Percentiles rank a stretch among this genome's conserved stretches.
Evolutionary conservation across 2,797 vertebrate genomes (phyloP).

Genomic region (Tenualosa ilisha): DNA sequence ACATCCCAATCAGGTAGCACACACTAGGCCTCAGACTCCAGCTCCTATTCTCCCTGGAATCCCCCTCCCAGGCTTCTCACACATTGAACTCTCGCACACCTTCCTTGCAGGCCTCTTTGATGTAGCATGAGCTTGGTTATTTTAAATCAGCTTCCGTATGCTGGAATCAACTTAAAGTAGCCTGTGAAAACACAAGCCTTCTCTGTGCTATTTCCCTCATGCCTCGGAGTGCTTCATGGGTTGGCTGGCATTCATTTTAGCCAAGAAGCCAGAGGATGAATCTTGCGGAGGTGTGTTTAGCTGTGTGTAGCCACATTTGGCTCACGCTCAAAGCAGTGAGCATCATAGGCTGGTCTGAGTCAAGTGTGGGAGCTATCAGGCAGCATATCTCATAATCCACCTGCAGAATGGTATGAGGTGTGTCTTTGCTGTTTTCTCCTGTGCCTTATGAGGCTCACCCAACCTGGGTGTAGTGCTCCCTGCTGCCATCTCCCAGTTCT

Average conservation of each 20-base stretch:
- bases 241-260: background rate
- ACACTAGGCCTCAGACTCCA: background rate
- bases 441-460: background rate
- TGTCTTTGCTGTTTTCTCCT: background rate
- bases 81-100: background rate
- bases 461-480: background rate
- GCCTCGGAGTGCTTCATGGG: background rate
- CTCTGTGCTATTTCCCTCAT: background rate
- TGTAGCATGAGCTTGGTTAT: background rate
- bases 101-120: background rate
- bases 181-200: background rate
- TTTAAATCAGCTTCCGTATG: background rate
- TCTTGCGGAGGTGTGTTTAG: conserved; percentile 17
- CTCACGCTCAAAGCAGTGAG: background rate
- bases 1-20: background rate
- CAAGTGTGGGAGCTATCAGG: conserved; percentile 2
- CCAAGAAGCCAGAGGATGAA: background rate
- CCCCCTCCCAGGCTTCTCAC: background rate
- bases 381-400: background rate
- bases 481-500: background rate
- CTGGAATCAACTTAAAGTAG: background rate
- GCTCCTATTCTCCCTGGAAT: background rate
- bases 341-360: background rate
- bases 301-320: conserved; percentile 16
- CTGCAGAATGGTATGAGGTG: background rate